Evolutionary conservation across 1,140 invertebrate species (phyloP).

Genomic region (Drosophila nigrodunni): DNA sequence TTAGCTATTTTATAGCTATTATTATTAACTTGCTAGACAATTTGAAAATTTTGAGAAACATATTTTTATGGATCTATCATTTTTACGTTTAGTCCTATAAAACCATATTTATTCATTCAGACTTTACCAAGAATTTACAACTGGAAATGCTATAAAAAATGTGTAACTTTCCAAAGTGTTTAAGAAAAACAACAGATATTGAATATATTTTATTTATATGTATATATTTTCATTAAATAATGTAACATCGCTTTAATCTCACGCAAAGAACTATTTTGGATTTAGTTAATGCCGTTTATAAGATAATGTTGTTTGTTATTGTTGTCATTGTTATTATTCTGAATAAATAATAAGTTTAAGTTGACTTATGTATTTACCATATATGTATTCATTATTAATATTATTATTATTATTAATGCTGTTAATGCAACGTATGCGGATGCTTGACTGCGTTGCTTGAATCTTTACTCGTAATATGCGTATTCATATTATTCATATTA

Average conservation of each 20-base stretch:
- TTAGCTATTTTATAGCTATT: no score
- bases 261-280: slow-evolving; percentile 84
- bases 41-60: no score
- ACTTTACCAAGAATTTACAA: no score
- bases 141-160: no score
- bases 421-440: slow-evolving; percentile 46
- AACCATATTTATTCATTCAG: no score
- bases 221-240: slow-evolving; percentile 85
- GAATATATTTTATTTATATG: slow-evolving; percentile 75
- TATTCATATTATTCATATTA: slow-evolving; percentile 13
- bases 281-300: slow-evolving; percentile 69
- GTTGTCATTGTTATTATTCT: slow-evolving; percentile 65
- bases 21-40: no score
- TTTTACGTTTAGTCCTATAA: no score
- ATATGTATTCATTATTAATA: slow-evolving; percentile 58
- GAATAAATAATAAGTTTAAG: slow-evolving; percentile 77
- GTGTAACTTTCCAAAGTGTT: neutral
- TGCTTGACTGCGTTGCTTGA: slow-evolving; percentile 5
- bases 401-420: slow-evolving; percentile 40
- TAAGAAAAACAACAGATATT: slow-evolving; percentile 25
- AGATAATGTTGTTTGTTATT: slow-evolving; percentile 73
- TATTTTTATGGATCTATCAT: no score
- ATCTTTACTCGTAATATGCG: slow-evolving; percentile 14
- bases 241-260: slow-evolving; percentile 84
- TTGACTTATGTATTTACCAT: slow-evolving; percentile 62